Conservation (phyloP, 2,113 vertebrate species). For the Amblyopsis rosae region DNA sequence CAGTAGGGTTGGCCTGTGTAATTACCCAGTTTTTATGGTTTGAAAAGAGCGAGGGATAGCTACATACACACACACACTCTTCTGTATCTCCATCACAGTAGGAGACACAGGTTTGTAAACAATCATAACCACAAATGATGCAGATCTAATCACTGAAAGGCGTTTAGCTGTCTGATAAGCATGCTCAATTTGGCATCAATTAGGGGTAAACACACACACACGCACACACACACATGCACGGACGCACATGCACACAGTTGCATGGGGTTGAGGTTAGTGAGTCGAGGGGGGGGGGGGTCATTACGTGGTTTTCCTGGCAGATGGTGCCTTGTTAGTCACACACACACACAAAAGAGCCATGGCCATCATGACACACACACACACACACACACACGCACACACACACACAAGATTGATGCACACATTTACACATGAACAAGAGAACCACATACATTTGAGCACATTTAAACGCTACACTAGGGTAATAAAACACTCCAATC, state of each 20-base stretch:
- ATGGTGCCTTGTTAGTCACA: constrained; percentile 61
- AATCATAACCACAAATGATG: not conserved
- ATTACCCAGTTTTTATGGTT: not conserved
- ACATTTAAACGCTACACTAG: too few species aligned
- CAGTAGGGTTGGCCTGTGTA: too few species aligned
- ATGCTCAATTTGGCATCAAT: not conserved
- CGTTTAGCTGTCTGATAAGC: not conserved
- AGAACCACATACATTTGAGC: too few species aligned
- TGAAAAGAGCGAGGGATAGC: not conserved
- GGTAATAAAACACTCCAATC: not conserved
- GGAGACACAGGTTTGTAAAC: not conserved
- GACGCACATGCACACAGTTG: constrained; percentile 24
- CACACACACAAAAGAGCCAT: constrained; percentile 44
- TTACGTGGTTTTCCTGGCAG: constrained; percentile 62
- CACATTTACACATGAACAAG: too few species aligned
- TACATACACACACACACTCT: not conserved
- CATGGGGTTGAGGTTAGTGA: constrained; percentile 36
- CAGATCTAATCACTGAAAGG: not conserved
- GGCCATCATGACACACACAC: constrained; percentile 18
- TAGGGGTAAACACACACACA: not conserved
- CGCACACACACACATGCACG: not conserved
- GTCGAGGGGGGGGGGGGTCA: constrained; percentile 42
- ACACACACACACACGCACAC: not conserved
- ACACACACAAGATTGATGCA: not conserved
- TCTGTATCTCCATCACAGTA: not conserved